Percentiles rank a stretch among this genome's conserved stretches.
These are phyloP conservation scores for Pygmarrhopalites habei DNA, from an alignment of 1,140 invertebrate species.

Conservation along the genomic window DNA sequence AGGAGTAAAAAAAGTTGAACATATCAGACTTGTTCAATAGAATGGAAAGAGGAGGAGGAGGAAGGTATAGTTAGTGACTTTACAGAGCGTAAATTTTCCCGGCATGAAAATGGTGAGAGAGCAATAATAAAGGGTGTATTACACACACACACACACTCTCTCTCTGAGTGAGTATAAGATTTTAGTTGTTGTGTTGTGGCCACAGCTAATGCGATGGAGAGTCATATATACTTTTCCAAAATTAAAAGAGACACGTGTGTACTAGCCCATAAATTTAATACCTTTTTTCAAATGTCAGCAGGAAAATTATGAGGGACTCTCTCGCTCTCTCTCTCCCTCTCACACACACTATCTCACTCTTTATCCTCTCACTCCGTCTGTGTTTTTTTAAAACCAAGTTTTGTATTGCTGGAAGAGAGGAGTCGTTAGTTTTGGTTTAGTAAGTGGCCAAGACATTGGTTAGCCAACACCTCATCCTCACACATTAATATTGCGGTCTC, in stretches of 20 bases:
- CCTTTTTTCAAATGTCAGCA: constrained; percentile 32
- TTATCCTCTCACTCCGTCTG: not conserved
- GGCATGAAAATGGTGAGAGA: no score
- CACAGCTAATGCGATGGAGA: not conserved
- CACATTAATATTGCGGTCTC: constrained; percentile 5
- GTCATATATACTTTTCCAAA: constrained; percentile 26
- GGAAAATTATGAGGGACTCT: constrained; percentile 22
- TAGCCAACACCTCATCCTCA: constrained; percentile 12
- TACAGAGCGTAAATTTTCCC: no score
- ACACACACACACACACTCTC: no score
- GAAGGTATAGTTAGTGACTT: no score
- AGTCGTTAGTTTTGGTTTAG: not conserved
- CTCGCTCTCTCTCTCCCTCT: not conserved
- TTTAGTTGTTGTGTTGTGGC: no score
- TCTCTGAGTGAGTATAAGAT: no score
- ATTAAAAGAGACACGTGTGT: constrained; percentile 37
- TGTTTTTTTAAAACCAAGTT: not conserved
- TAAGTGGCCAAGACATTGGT: constrained; percentile 2
- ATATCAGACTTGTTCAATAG: no score
- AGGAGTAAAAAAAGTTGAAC: no score
- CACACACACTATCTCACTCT: not conserved
- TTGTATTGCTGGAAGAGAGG: no score
- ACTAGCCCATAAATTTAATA: constrained; percentile 32
- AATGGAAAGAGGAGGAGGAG: no score
- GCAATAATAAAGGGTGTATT: no score